Evolutionary conservation across 2,888 invertebrate genomes (phyloP).

Genomic region (Yponomeuta plumbellus): DNA sequence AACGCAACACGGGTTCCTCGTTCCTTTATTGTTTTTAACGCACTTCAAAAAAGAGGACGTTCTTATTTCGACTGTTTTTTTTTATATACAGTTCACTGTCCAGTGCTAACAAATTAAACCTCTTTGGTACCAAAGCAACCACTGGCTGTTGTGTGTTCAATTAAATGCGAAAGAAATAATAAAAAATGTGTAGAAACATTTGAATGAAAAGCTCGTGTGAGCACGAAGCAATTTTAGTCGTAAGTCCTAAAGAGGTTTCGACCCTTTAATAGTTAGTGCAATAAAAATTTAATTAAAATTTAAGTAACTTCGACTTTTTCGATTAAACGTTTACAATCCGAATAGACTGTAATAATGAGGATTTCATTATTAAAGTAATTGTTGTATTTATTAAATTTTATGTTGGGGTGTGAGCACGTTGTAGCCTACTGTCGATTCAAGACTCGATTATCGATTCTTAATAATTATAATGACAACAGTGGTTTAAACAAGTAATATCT

Average conservation of each 20-base stretch:
- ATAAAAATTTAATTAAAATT: slow-evolving; percentile 8
- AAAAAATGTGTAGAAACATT: slow-evolving; percentile 19
- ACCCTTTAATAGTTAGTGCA: slow-evolving; percentile 46
- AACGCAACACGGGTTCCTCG: too few species aligned
- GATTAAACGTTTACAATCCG: slow-evolving; percentile 69
- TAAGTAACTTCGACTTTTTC: slow-evolving; percentile 61
- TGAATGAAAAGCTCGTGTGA: slow-evolving; percentile 30
- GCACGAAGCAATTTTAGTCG: slow-evolving; percentile 59
- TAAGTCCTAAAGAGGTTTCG: slow-evolving; percentile 31
- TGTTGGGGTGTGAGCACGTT: slow-evolving; percentile 22
- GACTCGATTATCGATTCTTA: background rate
- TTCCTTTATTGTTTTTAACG: too few species aligned
- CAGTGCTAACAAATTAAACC: background rate
- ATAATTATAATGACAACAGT: too few species aligned
- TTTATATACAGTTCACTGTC: too few species aligned
- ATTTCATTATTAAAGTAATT: slow-evolving; percentile 29
- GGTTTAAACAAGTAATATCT: too few species aligned
- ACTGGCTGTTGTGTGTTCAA: slow-evolving; percentile 39
- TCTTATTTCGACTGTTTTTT: too few species aligned
- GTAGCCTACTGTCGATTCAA: background rate
- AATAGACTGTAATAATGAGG: slow-evolving; percentile 65
- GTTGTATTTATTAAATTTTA: slow-evolving; percentile 40
- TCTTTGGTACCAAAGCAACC: slow-evolving; percentile 17
- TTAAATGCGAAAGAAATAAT: slow-evolving; percentile 24
- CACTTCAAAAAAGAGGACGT: too few species aligned